phyloP scores from a whole-genome alignment of 2,797 vertebrate genomes.

The Sebastes taczanowskii region DNA sequence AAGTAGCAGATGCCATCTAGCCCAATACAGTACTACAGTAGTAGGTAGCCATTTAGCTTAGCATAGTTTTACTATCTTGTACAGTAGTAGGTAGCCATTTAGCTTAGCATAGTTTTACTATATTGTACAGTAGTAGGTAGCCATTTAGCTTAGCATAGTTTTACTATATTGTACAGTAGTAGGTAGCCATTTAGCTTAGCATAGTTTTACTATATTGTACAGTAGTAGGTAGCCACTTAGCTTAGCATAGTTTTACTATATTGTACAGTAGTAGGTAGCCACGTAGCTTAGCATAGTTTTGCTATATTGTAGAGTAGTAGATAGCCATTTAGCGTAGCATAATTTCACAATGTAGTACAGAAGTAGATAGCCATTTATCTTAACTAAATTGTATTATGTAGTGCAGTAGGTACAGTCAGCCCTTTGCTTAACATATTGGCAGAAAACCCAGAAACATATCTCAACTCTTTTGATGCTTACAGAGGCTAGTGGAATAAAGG shows the following conservation, averaged over 20 bases:
- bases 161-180: neutral
- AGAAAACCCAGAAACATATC: neutral
- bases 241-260: neutral
- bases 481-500: neutral
- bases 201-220: neutral
- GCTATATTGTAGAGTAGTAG: neutral
- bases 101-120: neutral
- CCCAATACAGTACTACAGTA: neutral
- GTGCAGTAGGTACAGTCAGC: neutral
- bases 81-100: neutral
- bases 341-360: neutral
- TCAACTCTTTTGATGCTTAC: neutral
- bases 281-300: neutral
- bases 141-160: too few relatives aligned
- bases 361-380: neutral
- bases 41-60: neutral
- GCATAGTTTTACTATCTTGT: neutral
- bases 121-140: neutral
- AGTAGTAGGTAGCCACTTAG: neutral
- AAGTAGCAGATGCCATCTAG: neutral
- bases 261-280: neutral
- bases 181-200: neutral
- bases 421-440: neutral
- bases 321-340: neutral
- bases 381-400: neutral